Percentiles rank a stretch among this genome's conserved stretches.
These are phyloP conservation scores for Crotophaga sulcirostris DNA, from an alignment of 2,113 vertebrate genomes.

Conservation along the genomic window DNA sequence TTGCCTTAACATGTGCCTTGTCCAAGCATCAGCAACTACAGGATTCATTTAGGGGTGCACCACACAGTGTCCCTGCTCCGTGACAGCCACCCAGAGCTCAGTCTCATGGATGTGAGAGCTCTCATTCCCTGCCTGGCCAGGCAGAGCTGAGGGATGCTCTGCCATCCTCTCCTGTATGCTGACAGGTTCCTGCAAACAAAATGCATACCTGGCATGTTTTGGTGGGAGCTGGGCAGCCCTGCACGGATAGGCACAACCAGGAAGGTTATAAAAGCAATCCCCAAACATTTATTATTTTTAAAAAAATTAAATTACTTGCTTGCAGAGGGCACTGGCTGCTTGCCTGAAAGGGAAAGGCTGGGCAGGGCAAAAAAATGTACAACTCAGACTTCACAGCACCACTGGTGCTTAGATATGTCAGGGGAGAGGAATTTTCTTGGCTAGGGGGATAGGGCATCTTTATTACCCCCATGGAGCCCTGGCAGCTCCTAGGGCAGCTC, in stretches of 20 bases:
- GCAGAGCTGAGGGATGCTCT: background rate
- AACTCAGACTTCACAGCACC: background rate
- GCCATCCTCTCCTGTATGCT: background rate
- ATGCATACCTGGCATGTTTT: fast-evolving
- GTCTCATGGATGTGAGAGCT: background rate
- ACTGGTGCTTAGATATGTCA: background rate
- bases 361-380: background rate
- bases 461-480: background rate
- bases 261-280: background rate
- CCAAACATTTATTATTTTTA: background rate
- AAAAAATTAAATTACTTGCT: background rate
- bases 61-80: fast-evolving
- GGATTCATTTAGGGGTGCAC: background rate
- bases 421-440: background rate
- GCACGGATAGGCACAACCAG: background rate
- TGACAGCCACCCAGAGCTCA: fast-evolving
- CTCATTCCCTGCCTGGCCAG: fast-evolving
- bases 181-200: background rate
- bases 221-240: background rate
- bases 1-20: fast-evolving
- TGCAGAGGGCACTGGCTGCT: background rate
- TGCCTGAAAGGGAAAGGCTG: background rate
- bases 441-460: fast-evolving
- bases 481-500: background rate
- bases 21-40: background rate